phyloP scores from a whole-genome alignment of 2,888 invertebrate genomes.

The Hoplodrina blanda region DNA sequence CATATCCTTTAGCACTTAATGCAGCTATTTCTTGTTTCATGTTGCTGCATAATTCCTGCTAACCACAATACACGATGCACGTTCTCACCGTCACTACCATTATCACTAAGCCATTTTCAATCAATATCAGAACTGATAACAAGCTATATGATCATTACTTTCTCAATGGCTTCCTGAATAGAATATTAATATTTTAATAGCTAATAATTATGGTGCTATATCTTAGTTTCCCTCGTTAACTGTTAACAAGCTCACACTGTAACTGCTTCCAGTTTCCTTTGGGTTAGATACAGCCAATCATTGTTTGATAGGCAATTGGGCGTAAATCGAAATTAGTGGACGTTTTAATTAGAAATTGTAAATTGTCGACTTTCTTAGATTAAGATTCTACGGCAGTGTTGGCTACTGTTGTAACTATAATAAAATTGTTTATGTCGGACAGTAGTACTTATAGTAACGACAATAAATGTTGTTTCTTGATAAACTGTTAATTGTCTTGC shows the following conservation, averaged over 20 bases:
- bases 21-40: slow-evolving; percentile 29
- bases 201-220: slow-evolving; percentile 62
- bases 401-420: slow-evolving; percentile 8
- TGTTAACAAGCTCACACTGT: slow-evolving; percentile 52
- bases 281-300: slow-evolving; percentile 40
- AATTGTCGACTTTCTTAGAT: slow-evolving; percentile 19
- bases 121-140: slow-evolving; percentile 52
- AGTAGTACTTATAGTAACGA: slow-evolving; percentile 2
- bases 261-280: slow-evolving; percentile 47
- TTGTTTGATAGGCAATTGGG: slow-evolving; percentile 49
- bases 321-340: slow-evolving; percentile 45
- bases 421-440: slow-evolving; percentile 11
- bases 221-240: slow-evolving; percentile 67
- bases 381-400: slow-evolving; percentile 2
- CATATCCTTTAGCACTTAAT: slow-evolving; percentile 15
- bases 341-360: slow-evolving; percentile 43
- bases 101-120: slow-evolving; percentile 50
- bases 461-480: neutral
- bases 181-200: slow-evolving; percentile 67
- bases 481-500: slow-evolving; percentile 4
- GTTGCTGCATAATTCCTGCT: slow-evolving; percentile 37
- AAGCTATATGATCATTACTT: slow-evolving; percentile 55
- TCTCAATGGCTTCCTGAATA: slow-evolving; percentile 63
- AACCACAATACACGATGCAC: slow-evolving; percentile 16
- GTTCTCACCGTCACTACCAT: slow-evolving; percentile 23